Evolutionary conservation across 1,140 invertebrate species (phyloP), one percentile per base, ranked within the genome.

Genomic region (Tribolium castaneum): DNA sequence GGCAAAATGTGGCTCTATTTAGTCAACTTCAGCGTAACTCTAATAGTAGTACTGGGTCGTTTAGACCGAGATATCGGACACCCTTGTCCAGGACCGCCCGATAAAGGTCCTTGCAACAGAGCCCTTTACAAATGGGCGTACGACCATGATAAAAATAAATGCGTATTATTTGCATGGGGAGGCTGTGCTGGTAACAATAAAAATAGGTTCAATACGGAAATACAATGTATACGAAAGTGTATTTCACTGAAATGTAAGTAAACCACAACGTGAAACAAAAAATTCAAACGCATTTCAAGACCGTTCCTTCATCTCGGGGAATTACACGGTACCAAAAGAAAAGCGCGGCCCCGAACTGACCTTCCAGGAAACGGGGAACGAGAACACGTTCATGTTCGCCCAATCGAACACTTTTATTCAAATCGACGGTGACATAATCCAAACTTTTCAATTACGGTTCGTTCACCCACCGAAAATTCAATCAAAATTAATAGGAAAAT

Each of bases 351-450:
- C 93, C 82, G 92, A 94, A 84, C 87, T 95, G 14, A 95, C 94
- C 0, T 95, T 96, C 84, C 92, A 93, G 80, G 94, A 96, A 85
- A 94, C 93, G 13, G 94, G 94, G 1, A 91, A 93, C 77, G 90
- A 91, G 81, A 89, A 88, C 81, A 94, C 93, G 10, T 96, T 96
- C 85, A 95, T 96, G 91, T 96, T 96, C 86, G 94, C 94, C 5
- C 92, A 95, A 85, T 94, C 93, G 74, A 95, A 95, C 82, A 95
- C 94, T 1, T 96, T 93, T 85, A 96, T 96, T 84, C 95, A 96
- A 85, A 89, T 96, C 10, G 94, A 95, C 85, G 94, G 94, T 6
- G 92, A 94, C 82, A 92, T 94, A 78, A 95, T 96, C 83, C 93
- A 94, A 85, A 92, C 92, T 59, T 96, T 96, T 88, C 94, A 96